Evolutionary conservation across 2,888 invertebrate genomes (phyloP).

Genomic region (Protonemura montana): DNA sequence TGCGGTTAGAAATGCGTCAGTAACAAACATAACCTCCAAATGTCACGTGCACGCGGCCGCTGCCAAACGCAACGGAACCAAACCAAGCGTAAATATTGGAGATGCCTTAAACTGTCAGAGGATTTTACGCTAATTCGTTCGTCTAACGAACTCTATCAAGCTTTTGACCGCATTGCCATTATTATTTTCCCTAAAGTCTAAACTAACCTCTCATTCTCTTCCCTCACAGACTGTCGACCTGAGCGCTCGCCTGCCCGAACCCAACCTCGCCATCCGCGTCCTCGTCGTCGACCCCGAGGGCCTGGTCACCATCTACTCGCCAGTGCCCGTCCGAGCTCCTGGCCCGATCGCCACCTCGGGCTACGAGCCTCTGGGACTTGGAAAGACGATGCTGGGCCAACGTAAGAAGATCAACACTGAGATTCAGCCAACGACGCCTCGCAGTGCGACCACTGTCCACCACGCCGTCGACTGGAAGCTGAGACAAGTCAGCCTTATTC

Average conservation of each 20-base stretch:
- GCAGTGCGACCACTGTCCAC: slow-evolving; percentile 55
- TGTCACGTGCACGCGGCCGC: neutral
- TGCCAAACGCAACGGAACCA: neutral
- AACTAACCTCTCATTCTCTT: neutral
- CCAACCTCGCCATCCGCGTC: slow-evolving; percentile 69
- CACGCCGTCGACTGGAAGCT: slow-evolving; percentile 63
- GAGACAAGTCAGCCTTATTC: slow-evolving; percentile 74
- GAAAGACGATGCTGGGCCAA: slow-evolving; percentile 56
- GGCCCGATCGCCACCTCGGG: slow-evolving; percentile 52
- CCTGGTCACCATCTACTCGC: slow-evolving; percentile 74
- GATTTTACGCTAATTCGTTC: neutral
- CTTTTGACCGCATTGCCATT: neutral
- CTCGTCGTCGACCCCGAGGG: slow-evolving; percentile 76
- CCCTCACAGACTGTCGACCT: slow-evolving; percentile 65
- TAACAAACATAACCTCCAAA: neutral
- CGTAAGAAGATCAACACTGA: slow-evolving; percentile 63
- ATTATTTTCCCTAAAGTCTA: neutral
- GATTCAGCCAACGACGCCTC: slow-evolving; percentile 63
- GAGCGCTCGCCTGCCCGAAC: slow-evolving; percentile 70
- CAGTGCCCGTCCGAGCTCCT: slow-evolving; percentile 55
- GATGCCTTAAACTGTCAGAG: neutral
- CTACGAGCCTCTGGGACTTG: slow-evolving; percentile 45
- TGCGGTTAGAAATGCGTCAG: neutral
- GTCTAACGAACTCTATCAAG: neutral
- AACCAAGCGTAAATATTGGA: neutral